Conservation (phyloP, 2,113 vertebrate genomes). For the Zosterops hypoxanthus region DNA sequence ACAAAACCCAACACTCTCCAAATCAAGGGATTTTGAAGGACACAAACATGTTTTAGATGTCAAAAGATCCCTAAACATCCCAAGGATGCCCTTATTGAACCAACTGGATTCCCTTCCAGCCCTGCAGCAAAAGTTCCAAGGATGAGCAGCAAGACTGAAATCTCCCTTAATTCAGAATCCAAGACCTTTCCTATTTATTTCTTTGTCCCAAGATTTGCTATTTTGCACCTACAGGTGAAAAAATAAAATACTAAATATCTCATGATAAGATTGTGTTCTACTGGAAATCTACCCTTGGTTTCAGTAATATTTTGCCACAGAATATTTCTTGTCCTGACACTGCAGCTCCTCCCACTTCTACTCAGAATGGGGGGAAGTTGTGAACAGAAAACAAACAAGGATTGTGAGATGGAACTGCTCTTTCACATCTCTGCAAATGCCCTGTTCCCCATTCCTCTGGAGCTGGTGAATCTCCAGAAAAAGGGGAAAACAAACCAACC, state of each 20-base stretch:
- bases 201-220: not conserved
- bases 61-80: not conserved
- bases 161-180: not conserved
- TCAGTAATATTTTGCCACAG: not conserved
- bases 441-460: not conserved
- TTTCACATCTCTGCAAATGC: not conserved
- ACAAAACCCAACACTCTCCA: not conserved
- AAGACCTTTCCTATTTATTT: not conserved
- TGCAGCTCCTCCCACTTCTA: not conserved
- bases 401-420: not conserved
- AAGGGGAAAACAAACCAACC: not conserved
- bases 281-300: not conserved
- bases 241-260: not conserved
- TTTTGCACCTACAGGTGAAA: not conserved
- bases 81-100: not conserved
- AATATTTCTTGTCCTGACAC: not conserved
- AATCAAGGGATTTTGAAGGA: not conserved
- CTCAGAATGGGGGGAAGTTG: fast-evolving
- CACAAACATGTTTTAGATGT: not conserved
- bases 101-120: not conserved
- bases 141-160: not conserved
- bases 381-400: not conserved
- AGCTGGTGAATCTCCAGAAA: not conserved
- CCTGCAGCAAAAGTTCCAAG: not conserved
- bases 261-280: not conserved